Conservation (phyloP, 1,140 invertebrate genomes). For the Magallana ariakensis region DNA sequence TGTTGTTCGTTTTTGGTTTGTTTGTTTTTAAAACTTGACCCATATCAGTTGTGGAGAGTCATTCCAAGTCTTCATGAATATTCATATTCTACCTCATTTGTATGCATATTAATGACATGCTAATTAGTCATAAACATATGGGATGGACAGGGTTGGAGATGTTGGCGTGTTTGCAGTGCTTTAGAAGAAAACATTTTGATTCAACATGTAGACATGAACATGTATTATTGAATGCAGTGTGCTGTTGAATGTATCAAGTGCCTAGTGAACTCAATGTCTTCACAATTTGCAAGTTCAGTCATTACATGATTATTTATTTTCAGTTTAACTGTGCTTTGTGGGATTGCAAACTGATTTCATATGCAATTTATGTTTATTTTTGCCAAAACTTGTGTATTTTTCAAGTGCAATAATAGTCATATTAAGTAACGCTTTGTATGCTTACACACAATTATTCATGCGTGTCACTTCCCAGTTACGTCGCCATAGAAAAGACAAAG, state of each 20-base stretch:
- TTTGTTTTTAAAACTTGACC: constrained; percentile 13
- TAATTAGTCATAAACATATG: constrained; percentile 1
- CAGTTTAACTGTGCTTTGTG: constrained; percentile 18
- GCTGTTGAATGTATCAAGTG: constrained; percentile 9
- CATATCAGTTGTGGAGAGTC: constrained; percentile 31
- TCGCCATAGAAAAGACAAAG: not conserved
- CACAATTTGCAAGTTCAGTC: not conserved
- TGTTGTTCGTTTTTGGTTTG: not conserved
- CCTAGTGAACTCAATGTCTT: constrained; percentile 13
- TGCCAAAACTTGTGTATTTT: constrained; percentile 36
- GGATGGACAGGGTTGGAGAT: not conserved
- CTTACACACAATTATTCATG: not conserved
- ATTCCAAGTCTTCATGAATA: constrained; percentile 33
- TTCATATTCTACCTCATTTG: constrained; percentile 31
- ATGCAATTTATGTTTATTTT: constrained; percentile 15
- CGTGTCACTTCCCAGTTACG: not conserved
- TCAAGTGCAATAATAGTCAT: constrained; percentile 27
- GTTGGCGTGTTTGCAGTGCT: constrained; percentile 11
- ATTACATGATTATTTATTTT: constrained; percentile 4
- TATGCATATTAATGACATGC: not conserved
- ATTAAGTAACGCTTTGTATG: constrained; percentile 10
- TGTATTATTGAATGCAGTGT: not conserved
- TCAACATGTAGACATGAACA: no score
- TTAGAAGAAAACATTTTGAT: no score
- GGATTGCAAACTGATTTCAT: constrained; percentile 8